A percentile compares a stretch with the other conserved stretches of the same genome.
Conservation (phyloP, 1,140 invertebrate species). For the Ectropis grisescens region DNA sequence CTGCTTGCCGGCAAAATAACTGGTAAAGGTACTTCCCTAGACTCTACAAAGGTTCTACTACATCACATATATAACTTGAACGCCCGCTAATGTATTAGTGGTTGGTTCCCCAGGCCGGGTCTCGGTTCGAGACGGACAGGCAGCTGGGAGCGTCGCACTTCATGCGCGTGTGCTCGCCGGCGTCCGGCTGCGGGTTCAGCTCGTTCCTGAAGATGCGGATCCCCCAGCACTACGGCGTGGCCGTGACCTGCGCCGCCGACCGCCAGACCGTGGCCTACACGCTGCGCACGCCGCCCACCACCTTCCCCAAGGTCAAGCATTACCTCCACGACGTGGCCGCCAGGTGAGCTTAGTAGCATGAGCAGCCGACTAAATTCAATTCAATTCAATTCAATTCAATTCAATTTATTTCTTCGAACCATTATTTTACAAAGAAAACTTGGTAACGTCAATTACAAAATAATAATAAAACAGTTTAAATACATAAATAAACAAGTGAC, state of each 20-base stretch:
- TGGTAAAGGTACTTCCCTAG: too few species aligned
- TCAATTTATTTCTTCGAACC: too few species aligned
- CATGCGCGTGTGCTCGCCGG: conserved; percentile 21
- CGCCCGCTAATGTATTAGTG: too few species aligned
- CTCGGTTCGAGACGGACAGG: conserved; percentile 36
- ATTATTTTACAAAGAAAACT: too few species aligned
- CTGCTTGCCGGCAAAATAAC: too few species aligned
- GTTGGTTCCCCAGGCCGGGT: conserved; percentile 44
- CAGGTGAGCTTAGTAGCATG: conserved; percentile 28
- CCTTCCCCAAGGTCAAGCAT: conserved; percentile 29
- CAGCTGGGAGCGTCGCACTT: conserved; percentile 39
- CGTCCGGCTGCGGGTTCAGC: conserved; percentile 22
- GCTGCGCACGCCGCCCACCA: conserved; percentile 23
- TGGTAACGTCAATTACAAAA: too few species aligned
- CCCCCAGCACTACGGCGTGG: conserved; percentile 30
- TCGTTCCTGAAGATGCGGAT: conserved; percentile 28
- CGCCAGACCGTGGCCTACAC: conserved; percentile 37
- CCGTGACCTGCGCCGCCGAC: conserved; percentile 28
- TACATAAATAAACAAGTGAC: too few species aligned
- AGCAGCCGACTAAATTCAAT: too few species aligned
- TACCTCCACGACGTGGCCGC: conserved; percentile 36
- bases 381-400: too few species aligned
- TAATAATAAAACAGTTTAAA: too few species aligned
- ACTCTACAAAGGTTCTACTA: too few species aligned
- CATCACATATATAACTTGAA: too few species aligned